Percentiles rank a stretch among this genome's conserved stretches.
phyloP scores from a whole-genome alignment of 92 coral and sea anemone species.

The Actinostola sp. region DNA sequence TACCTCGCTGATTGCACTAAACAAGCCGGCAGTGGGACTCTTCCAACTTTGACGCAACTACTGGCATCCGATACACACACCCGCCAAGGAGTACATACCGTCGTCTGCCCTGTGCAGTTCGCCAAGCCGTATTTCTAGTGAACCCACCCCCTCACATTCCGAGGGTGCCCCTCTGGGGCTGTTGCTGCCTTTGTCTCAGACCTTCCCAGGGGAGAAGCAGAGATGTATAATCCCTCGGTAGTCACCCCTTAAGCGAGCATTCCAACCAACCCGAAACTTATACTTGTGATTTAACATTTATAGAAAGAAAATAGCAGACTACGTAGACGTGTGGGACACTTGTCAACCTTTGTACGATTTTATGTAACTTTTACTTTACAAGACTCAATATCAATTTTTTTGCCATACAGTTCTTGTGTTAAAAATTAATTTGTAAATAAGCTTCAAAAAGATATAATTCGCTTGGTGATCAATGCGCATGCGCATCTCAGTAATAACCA shows the following conservation, averaged over 20 bases:
- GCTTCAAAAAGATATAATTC: not conserved
- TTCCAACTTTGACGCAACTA: slow-evolving; percentile 98
- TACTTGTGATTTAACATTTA: slow-evolving; percentile 5
- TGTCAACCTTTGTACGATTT: not conserved
- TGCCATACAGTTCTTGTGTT: not conserved
- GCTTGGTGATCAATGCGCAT: slow-evolving; percentile 28
- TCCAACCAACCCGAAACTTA: slow-evolving; percentile 82
- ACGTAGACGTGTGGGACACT: slow-evolving; percentile 31
- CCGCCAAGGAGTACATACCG: slow-evolving; percentile 22
- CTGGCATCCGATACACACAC: slow-evolving; percentile 77
- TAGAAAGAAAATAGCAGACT: not conserved
- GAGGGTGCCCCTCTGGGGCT: slow-evolving; percentile 89
- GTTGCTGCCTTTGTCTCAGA: slow-evolving; percentile 95
- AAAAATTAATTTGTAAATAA: no score
- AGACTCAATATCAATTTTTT: not conserved
- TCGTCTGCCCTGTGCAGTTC: slow-evolving; percentile 85
- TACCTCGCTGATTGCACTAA: slow-evolving; percentile 99
- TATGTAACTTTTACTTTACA: not conserved
- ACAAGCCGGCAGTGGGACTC: slow-evolving; percentile 94
- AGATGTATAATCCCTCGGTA: slow-evolving; percentile 74
- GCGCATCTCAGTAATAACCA: no score
- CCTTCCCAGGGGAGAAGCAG: slow-evolving; percentile 99
- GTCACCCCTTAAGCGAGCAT: slow-evolving; percentile 99
- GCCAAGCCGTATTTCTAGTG: slow-evolving; percentile 98
- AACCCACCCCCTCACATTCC: slow-evolving; percentile 84